Conservation (phyloP, 2,888 invertebrate genomes). For the Ethmia dodecea region DNA sequence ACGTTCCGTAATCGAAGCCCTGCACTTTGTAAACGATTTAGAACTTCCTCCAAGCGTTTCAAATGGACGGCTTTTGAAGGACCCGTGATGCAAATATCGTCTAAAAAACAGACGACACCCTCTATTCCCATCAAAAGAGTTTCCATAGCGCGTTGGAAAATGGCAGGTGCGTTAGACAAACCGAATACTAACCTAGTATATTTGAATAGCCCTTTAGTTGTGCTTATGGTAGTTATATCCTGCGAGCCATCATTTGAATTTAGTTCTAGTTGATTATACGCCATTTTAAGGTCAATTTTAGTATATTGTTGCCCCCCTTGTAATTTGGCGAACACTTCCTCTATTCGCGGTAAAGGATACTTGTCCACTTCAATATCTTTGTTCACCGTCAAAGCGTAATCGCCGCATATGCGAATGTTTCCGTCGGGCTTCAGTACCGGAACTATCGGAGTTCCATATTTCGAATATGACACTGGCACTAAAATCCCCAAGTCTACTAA, state of each 20-base stretch:
- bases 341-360: conserved; percentile 4
- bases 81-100: too few relatives aligned
- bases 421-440: conserved; percentile 5
- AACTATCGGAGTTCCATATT: conserved; percentile 1
- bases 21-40: too few relatives aligned
- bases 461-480: neutral
- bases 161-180: neutral
- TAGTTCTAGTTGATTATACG: conserved; percentile 1
- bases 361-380: conserved; percentile 1
- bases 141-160: too few relatives aligned
- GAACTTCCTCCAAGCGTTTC: too few relatives aligned
- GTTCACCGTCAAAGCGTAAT: conserved; percentile 6
- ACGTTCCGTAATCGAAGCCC: too few relatives aligned
- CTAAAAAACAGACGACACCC: too few relatives aligned
- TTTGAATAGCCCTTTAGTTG: neutral
- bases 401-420: conserved; percentile 2
- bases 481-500: neutral
- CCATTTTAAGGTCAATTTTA: conserved; percentile 8
- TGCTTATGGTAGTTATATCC: neutral
- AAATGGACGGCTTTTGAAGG: too few relatives aligned
- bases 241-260: neutral
- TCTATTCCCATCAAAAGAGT: too few relatives aligned
- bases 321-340: conserved; percentile 1
- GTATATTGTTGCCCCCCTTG: conserved; percentile 3
- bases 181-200: too few relatives aligned